phyloP scores from a whole-genome alignment of 2,888 invertebrate species.

The Latheticus oryzae region DNA sequence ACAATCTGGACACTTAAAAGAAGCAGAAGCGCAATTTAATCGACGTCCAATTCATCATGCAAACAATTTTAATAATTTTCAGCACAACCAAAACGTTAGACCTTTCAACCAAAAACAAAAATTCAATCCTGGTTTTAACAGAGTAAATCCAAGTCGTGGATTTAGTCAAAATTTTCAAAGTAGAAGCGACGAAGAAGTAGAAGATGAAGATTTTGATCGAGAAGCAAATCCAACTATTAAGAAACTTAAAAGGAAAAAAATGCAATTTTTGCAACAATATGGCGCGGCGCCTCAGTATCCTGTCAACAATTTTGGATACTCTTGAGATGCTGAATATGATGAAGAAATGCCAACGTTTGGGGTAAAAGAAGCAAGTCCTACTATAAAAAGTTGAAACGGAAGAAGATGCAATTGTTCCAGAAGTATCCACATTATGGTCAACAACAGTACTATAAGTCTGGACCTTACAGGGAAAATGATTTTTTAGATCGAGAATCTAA shows the following conservation, averaged over 20 bases:
- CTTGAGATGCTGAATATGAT: slow-evolving; percentile 1
- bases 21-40: no score
- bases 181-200: background rate
- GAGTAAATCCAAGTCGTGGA: no score
- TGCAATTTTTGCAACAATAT: background rate
- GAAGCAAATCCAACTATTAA: slow-evolving; percentile 6
- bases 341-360: slow-evolving; percentile 51
- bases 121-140: no score
- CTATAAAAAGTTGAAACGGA: slow-evolving; percentile 1
- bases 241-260: background rate
- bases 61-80: no score
- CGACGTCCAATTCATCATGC: no score
- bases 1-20: no score
- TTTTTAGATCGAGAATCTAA: slow-evolving; percentile 47
- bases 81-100: no score
- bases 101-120: no score
- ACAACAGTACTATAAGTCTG: slow-evolving; percentile 48
- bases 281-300: slow-evolving; percentile 1
- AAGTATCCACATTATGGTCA: slow-evolving; percentile 56
- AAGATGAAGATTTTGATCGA: slow-evolving; percentile 1
- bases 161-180: no score
- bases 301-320: no score
- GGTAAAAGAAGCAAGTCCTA: slow-evolving; percentile 44
- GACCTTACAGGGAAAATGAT: slow-evolving; percentile 44
- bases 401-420: slow-evolving; percentile 51